Conservation (phyloP, 2,113 vertebrate genomes). For the Macrotus californicus region DNA sequence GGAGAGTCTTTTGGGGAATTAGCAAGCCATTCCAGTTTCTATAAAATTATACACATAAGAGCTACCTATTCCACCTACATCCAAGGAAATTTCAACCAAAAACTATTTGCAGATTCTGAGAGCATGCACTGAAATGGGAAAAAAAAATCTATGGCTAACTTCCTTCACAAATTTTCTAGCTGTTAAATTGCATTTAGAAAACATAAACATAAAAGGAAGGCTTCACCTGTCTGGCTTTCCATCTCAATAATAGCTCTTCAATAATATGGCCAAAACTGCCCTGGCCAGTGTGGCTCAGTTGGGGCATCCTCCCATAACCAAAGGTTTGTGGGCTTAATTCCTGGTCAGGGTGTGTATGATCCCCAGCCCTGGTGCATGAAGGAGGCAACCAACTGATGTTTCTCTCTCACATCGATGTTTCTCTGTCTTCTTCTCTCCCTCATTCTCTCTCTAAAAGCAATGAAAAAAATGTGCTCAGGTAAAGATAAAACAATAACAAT, state of each 20-base stretch:
- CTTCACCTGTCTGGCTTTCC: neutral
- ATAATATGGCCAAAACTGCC: neutral
- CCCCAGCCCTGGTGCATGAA: no score
- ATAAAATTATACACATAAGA: neutral
- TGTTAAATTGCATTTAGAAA: neutral
- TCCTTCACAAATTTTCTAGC: neutral
- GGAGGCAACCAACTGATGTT: no score
- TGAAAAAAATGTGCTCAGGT: no score
- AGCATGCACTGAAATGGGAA: neutral
- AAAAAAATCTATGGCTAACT: neutral
- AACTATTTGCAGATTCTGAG: neutral
- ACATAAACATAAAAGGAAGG: neutral
- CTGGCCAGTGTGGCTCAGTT: no score
- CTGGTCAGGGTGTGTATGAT: no score
- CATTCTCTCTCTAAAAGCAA: no score
- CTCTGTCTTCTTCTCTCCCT: no score
- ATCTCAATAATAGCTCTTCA: neutral
- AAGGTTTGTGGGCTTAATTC: no score
- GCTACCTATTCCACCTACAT: neutral
- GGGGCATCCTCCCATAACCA: no score
- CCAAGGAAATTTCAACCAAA: neutral
- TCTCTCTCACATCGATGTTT: no score
- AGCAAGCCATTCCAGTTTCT: neutral
- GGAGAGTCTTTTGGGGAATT: neutral
- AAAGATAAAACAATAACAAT: neutral